Base-by-base conservation (phyloP, 92 coral and sea anemone species). In the Zoanthus sociatus region DNA sequence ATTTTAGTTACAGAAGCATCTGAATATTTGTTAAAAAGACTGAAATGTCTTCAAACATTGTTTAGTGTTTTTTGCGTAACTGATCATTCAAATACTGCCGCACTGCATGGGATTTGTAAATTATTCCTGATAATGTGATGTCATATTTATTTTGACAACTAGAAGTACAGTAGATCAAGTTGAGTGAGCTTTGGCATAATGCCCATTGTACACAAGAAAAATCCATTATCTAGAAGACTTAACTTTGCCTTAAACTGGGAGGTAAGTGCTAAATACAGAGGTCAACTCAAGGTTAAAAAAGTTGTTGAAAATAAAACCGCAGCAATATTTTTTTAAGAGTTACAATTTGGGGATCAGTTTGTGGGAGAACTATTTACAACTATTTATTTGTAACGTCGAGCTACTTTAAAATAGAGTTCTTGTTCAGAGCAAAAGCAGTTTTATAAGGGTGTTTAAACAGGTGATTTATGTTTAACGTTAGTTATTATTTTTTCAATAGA, bases 111-210 rank as follows among this genome's bases (percentile, higher is more conserved):
- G 30, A 6, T 9, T 7, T 61, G 58, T 31, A 17, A n/a, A 30
- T 61, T 37, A 44, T 26, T 63, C 55, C 72, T 26, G 72, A 54
- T 10, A 51, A 51, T 76, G 84, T 79, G 73, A 79, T 1, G 42
- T 60, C 2, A 37, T 1, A 37, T 37, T 44, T 79, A 69, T 79
- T 58, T 79, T 79, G 73, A 79, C 84, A 63, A 48, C 20, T 13
- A 71, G 30, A 64, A 21, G 21, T 18, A 9, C 13, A 37, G 7
- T 11, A 31, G 33, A 60, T 26, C 26, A 26, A 26, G 26, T 26
- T 26, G 26, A 51, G 17, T 13, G 8, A 63, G 18, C 18, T 63
- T 71, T 71, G 76, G 76, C 79, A 15, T 0, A 21, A 6, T 37
- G 78, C 33, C 78, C 56, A 74, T 5, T 18, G 5, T 74, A 30